Evolutionary conservation across 2,113 vertebrate species (phyloP).

Genomic region (Peromyscus polionotus): DNA sequence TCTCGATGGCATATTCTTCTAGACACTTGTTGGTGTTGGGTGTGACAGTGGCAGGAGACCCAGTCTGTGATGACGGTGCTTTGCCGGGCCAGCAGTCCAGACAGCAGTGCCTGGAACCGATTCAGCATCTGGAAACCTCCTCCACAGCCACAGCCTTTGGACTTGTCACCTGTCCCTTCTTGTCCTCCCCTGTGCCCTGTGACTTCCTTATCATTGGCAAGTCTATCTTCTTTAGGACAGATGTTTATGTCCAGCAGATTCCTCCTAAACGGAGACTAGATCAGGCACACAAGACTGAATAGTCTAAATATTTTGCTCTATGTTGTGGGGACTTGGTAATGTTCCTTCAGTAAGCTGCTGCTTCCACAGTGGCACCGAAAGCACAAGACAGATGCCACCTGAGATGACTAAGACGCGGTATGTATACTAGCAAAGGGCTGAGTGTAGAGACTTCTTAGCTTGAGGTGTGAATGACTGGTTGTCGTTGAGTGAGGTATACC

Average conservation of each 20-base stretch:
- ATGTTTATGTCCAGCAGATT: not conserved
- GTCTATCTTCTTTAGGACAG: not conserved
- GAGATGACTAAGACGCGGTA: not conserved
- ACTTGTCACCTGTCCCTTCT: not conserved
- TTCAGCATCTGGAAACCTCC: not conserved
- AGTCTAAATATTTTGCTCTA: not conserved
- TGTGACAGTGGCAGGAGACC: not conserved
- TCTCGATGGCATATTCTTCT: not conserved
- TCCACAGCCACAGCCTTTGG: not conserved
- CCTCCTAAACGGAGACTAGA: not conserved
- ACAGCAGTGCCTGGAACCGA: not conserved
- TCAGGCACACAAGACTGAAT: not conserved
- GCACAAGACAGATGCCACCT: not conserved
- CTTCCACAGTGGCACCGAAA: not conserved
- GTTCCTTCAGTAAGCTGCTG: not conserved
- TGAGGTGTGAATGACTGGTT: constrained; percentile 33
- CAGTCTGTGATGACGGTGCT: not conserved
- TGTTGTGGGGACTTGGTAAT: not conserved
- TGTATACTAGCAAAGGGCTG: not conserved
- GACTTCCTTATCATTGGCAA: not conserved
- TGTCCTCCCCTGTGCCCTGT: not conserved
- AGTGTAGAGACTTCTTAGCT: constrained; percentile 2
- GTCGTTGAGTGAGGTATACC: not conserved
- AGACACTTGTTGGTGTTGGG: not conserved
- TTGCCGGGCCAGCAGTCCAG: not conserved